phyloP scores from a whole-genome alignment of 2,113 vertebrate genomes.

The Arothron firmamentum region DNA sequence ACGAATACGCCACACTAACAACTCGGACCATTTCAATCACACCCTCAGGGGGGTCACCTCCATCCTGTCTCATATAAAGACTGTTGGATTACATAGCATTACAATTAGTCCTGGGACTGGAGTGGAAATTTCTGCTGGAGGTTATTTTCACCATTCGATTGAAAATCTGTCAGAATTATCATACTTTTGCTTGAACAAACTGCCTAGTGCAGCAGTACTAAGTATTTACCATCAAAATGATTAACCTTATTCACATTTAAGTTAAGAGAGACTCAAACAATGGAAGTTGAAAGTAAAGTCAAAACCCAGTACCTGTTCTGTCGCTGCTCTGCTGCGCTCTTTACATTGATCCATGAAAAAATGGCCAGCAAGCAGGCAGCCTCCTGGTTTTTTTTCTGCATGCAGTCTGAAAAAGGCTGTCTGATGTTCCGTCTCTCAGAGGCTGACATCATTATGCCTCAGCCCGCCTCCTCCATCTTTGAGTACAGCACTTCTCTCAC shows the following conservation, averaged over 20 bases:
- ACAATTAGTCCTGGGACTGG: constrained; percentile 3
- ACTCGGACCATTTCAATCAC: constrained; percentile 43
- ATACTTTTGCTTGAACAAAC: too few species aligned
- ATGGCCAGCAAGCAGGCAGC: constrained; percentile 35
- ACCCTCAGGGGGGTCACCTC: neutral
- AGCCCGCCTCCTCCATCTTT: constrained; percentile 26
- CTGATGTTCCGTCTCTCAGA: constrained; percentile 56
- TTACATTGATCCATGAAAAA: constrained; percentile 43
- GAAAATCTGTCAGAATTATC: neutral
- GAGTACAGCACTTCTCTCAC: constrained; percentile 18
- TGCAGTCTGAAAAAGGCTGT: constrained; percentile 39
- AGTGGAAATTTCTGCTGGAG: neutral
- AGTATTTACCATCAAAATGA: too few species aligned
- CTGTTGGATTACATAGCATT: neutral
- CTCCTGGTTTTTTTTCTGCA: constrained; percentile 25
- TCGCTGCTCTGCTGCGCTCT: constrained; percentile 17
- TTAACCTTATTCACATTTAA: too few species aligned
- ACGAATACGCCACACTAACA: constrained; percentile 39
- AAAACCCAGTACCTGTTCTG: constrained; percentile 35
- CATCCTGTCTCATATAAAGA: too few species aligned
- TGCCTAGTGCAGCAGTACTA: too few species aligned
- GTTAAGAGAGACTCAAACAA: neutral
- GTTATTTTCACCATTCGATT: neutral
- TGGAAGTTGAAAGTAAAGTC: neutral
- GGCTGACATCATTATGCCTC: constrained; percentile 58